These are phyloP conservation scores for Macquaria australasica DNA, from an alignment of 2,113 vertebrate species.

Conservation along the genomic window DNA sequence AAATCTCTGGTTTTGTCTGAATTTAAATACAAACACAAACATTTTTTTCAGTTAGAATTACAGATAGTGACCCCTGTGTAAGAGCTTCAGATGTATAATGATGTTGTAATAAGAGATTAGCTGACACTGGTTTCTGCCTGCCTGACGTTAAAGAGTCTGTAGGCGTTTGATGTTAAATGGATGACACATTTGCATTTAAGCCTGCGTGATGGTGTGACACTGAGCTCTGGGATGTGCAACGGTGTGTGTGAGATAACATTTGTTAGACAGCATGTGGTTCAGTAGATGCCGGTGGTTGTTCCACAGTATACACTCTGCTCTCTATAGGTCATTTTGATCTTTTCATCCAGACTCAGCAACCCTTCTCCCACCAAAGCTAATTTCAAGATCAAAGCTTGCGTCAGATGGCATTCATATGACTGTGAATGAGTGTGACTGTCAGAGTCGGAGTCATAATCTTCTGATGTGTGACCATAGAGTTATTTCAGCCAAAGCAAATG, in stretches of 20 bases:
- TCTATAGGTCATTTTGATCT: constrained; percentile 1
- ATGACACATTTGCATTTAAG: constrained; percentile 6
- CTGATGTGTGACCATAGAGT: neutral
- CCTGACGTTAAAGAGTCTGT: constrained; percentile 5
- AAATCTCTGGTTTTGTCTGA: neutral
- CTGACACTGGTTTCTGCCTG: neutral
- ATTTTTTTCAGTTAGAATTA: neutral
- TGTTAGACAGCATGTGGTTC: neutral
- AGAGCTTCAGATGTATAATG: neutral
- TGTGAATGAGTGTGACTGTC: neutral
- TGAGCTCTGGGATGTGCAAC: neutral
- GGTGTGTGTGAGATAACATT: constrained; percentile 3
- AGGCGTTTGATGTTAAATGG: constrained; percentile 24
- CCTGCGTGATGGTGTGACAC: constrained; percentile 8
- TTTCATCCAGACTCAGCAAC: neutral
- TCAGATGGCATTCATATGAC: neutral
- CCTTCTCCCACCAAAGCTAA: neutral
- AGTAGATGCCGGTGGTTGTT: neutral
- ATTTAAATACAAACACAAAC: neutral
- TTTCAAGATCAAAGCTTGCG: neutral
- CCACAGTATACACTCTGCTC: neutral
- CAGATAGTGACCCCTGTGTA: neutral
- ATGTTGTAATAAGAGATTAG: neutral
- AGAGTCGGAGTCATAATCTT: neutral
- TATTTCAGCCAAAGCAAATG: constrained; percentile 4